phyloP scores from a whole-genome alignment of 1,140 invertebrate species.

The Drosophila nikananu region DNA sequence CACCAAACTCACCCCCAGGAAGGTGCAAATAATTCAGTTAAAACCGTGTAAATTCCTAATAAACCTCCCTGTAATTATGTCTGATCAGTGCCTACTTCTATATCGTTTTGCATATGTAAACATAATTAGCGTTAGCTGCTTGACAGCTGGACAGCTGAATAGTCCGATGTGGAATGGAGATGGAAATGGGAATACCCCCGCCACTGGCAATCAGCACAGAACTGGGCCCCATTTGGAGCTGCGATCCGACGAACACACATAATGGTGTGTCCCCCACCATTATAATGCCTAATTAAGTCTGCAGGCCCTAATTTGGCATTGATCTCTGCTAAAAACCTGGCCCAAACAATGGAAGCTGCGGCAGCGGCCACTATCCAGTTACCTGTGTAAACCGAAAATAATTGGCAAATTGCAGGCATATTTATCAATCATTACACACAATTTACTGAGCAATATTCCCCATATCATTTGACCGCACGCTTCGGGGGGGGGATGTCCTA shows the following conservation, averaged over 20 bases:
- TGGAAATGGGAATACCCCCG: neutral
- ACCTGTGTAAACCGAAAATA: neutral
- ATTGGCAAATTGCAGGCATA: neutral
- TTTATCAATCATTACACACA: neutral
- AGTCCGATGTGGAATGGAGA: neutral
- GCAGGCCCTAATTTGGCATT: neutral
- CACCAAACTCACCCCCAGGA: neutral
- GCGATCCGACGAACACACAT: neutral
- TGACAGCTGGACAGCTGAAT: conserved; percentile 27
- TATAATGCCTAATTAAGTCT: neutral
- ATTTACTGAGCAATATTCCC: neutral
- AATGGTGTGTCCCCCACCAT: too few relatives aligned
- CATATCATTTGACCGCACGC: neutral
- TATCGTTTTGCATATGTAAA: conserved; percentile 52
- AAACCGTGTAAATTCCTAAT: conserved; percentile 48
- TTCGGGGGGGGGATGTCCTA: too few relatives aligned
- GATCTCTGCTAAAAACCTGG: neutral
- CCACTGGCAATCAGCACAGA: conserved; percentile 14
- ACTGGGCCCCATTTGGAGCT: conserved; percentile 1
- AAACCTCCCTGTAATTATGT: conserved; percentile 44
- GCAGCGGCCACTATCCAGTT: neutral
- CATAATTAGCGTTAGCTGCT: conserved; percentile 45
- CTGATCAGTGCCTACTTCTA: neutral
- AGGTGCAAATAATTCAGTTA: conserved; percentile 24
- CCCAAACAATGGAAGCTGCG: neutral